Percentiles rank a stretch among this genome's conserved stretches.
These are phyloP conservation scores for Takifugu rubripes DNA, from an alignment of 2,797 vertebrate species.

Conservation along the genomic window DNA sequence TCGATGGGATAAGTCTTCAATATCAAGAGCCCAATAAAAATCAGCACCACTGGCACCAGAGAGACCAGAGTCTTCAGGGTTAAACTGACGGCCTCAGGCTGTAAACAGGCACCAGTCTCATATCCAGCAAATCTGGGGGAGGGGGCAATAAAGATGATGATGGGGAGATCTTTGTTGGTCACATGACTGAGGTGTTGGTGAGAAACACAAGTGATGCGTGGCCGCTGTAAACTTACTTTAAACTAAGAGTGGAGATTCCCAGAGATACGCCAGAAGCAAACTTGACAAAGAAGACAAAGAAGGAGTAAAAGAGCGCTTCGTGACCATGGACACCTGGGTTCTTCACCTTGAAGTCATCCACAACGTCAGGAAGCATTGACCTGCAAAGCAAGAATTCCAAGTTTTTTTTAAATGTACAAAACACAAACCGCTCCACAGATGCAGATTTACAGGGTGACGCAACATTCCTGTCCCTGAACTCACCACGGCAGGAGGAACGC, in stretches of 20 bases:
- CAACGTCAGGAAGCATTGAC: conserved; percentile 95
- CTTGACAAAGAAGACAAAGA: conserved; percentile 97
- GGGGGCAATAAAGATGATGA: conserved; percentile 21
- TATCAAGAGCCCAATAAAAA: conserved; percentile 84
- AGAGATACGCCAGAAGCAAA: conserved; percentile 91
- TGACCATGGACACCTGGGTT: conserved; percentile 82
- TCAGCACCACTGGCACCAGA: conserved; percentile 82
- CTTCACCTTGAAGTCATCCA: conserved; percentile 92
- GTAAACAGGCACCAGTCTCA: conserved; percentile 78
- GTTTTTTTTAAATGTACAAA: background rate
- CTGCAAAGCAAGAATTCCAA: conserved; percentile 56
- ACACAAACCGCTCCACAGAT: too few species aligned
- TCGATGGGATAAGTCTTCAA: conserved; percentile 90
- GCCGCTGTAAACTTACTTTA: conserved; percentile 79
- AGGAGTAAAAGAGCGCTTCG: conserved; percentile 96
- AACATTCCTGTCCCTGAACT: background rate
- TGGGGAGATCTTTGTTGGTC: conserved; percentile 29
- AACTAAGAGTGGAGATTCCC: conserved; percentile 90
- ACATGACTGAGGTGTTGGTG: conserved; percentile 26
- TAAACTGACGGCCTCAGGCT: conserved; percentile 78
- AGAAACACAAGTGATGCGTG: background rate
- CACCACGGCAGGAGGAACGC: conserved; percentile 94
- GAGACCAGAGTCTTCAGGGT: conserved; percentile 91
- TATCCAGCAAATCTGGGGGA: conserved; percentile 88
- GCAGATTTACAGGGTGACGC: too few species aligned